These are phyloP conservation scores for Poeciliopsis turneri DNA, from an alignment of 2,797 vertebrate species.

Conservation along the genomic window DNA sequence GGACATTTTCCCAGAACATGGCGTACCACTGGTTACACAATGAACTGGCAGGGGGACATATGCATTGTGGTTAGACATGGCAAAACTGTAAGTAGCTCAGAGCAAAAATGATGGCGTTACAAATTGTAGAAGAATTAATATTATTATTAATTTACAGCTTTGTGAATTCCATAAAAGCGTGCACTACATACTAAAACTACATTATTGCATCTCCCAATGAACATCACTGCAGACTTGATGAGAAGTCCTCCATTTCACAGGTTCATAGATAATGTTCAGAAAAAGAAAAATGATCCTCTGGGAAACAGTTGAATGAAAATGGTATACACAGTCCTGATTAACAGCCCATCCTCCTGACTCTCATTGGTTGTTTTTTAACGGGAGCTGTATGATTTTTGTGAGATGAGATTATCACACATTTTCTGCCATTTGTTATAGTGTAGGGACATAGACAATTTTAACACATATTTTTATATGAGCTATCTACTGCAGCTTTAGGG, in stretches of 20 bases:
- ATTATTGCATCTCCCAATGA: background rate
- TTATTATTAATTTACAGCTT: background rate
- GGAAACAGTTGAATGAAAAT: background rate
- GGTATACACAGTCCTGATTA: background rate
- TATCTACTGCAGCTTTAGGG: background rate
- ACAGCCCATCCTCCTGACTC: background rate
- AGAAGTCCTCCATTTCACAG: background rate
- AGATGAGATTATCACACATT: no score
- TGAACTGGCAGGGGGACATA: slow-evolving; percentile 19
- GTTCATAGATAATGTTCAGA: background rate
- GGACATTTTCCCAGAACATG: slow-evolving; percentile 4
- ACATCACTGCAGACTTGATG: background rate
- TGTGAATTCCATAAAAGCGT: background rate
- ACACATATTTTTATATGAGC: background rate
- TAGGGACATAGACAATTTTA: no score
- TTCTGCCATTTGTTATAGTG: no score
- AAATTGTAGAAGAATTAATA: background rate
- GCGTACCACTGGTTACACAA: slow-evolving; percentile 35
- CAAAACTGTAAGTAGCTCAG: background rate
- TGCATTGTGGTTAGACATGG: background rate
- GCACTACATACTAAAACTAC: background rate
- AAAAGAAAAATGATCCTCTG: background rate
- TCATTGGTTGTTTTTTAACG: background rate
- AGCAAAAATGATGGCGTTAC: background rate
- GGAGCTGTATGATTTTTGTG: no score